phyloP scores from a whole-genome alignment of 2,113 vertebrate species.

The Perccottus glenii region DNA sequence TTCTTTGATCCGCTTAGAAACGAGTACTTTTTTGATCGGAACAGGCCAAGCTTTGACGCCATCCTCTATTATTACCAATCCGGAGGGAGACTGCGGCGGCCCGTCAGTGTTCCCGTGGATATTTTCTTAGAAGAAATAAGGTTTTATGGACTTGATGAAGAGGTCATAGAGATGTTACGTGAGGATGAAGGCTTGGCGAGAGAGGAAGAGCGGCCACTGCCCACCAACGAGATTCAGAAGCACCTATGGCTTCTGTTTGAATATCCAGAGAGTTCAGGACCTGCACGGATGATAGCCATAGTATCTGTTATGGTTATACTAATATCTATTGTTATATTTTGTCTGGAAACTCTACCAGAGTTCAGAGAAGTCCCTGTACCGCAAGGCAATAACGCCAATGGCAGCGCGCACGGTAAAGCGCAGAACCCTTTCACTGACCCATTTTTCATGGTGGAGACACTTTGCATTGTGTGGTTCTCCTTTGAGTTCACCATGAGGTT shows the following conservation, averaged over 20 bases:
- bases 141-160: slow-evolving; percentile 90
- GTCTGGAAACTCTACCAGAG: slow-evolving; percentile 90
- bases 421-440: slow-evolving; percentile 87
- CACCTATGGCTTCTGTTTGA: slow-evolving; percentile 92
- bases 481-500: slow-evolving; percentile 92
- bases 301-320: slow-evolving; percentile 89
- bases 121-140: slow-evolving; percentile 92
- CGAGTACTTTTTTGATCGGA: slow-evolving; percentile 95
- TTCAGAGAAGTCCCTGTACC: slow-evolving; percentile 80
- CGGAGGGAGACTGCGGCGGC: slow-evolving; percentile 87
- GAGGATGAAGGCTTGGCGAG: slow-evolving; percentile 89
- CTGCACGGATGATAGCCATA: slow-evolving; percentile 86
- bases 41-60: slow-evolving; percentile 92
- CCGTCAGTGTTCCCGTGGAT: slow-evolving; percentile 90
- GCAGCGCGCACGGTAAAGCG: slow-evolving; percentile 43
- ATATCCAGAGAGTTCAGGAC: slow-evolving; percentile 88
- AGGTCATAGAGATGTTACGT: slow-evolving; percentile 83
- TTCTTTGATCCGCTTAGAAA: slow-evolving; percentile 92
- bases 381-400: slow-evolving; percentile 60
- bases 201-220: slow-evolving; percentile 88
- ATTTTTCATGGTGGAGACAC: slow-evolving; percentile 92
- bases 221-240: slow-evolving; percentile 82
- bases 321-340: slow-evolving; percentile 91
- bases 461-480: slow-evolving; percentile 94
- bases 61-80: slow-evolving; percentile 96